Evolutionary conservation across 2,797 vertebrate species (phyloP).

Genomic region (Galaxias olidus): DNA sequence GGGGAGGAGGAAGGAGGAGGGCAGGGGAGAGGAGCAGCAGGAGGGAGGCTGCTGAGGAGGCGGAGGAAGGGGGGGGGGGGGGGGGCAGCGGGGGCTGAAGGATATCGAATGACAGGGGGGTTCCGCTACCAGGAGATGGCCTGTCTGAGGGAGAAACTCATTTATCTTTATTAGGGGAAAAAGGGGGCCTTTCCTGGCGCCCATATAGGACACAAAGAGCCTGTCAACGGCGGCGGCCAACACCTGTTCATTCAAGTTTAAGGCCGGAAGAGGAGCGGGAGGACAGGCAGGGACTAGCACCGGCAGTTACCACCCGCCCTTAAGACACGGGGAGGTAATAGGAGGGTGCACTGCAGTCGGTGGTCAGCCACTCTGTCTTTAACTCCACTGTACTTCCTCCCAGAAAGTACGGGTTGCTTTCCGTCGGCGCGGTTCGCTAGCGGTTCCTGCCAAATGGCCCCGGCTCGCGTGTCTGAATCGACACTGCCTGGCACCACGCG

Average conservation of each 20-base stretch:
- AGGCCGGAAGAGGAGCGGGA: conserved; percentile 25
- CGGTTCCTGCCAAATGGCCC: conserved; percentile 30
- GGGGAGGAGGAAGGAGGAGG: no score
- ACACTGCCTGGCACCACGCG: no score
- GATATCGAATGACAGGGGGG: conserved; percentile 59
- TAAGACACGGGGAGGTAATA: conserved; percentile 24
- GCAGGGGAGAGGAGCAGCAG: no score
- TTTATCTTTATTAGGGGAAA: conserved; percentile 71
- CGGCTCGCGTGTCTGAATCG: background rate
- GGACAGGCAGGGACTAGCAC: conserved; percentile 43
- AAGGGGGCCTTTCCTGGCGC: conserved; percentile 37
- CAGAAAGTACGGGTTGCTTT: conserved; percentile 34
- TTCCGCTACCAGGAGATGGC: conserved; percentile 75
- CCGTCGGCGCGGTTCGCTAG: conserved; percentile 30
- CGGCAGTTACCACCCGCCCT: conserved; percentile 25
- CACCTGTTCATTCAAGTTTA: conserved; percentile 55
- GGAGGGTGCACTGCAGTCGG: conserved; percentile 15
- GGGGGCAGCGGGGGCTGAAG: conserved; percentile 14
- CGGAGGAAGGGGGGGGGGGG: no score
- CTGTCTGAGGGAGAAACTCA: conserved; percentile 72
- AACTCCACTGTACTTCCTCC: conserved; percentile 32
- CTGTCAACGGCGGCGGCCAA: conserved; percentile 36
- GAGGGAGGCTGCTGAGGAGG: no score
- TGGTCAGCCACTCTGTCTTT: conserved; percentile 23
- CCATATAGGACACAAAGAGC: conserved; percentile 41